Conservation (phyloP, 2,888 invertebrate species). For the Acholoe squamosa region DNA sequence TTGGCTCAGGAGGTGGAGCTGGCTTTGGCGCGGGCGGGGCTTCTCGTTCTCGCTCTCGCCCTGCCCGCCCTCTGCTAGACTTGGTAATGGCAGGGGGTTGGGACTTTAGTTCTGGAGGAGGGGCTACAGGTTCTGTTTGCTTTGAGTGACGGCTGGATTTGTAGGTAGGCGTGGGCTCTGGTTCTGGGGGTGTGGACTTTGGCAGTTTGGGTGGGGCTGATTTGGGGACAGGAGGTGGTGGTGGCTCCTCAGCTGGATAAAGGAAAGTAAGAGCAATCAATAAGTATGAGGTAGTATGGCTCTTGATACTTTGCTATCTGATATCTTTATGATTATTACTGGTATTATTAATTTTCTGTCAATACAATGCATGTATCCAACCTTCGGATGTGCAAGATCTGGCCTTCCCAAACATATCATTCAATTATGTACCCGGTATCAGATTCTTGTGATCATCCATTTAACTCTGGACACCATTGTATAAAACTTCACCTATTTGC, state of each 20-base stretch:
- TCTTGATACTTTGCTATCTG: too few species aligned
- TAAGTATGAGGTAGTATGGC: too few species aligned
- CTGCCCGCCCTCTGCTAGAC: not conserved
- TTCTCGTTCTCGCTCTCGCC: not conserved
- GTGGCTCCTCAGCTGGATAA: not conserved
- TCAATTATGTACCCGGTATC: too few species aligned
- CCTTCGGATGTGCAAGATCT: too few species aligned
- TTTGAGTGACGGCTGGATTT: not conserved
- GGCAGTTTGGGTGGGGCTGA: constrained; percentile 48
- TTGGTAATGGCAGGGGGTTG: not conserved
- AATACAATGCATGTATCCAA: too few species aligned
- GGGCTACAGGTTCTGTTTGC: not conserved
- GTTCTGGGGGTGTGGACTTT: constrained; percentile 29
- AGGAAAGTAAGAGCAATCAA: too few species aligned
- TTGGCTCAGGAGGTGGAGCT: not conserved
- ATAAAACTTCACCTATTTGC: too few species aligned
- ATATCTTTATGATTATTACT: too few species aligned
- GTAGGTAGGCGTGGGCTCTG: not conserved
- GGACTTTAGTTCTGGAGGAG: not conserved
- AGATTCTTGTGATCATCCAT: too few species aligned
- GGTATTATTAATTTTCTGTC: too few species aligned
- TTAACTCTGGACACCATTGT: too few species aligned
- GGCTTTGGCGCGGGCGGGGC: constrained; percentile 9
- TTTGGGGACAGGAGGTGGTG: constrained; percentile 49
- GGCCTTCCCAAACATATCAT: too few species aligned